A percentile compares a stretch with the other conserved stretches of the same genome.
Conservation (phyloP, 2,113 vertebrate species). For the Anseranas semipalmata region DNA sequence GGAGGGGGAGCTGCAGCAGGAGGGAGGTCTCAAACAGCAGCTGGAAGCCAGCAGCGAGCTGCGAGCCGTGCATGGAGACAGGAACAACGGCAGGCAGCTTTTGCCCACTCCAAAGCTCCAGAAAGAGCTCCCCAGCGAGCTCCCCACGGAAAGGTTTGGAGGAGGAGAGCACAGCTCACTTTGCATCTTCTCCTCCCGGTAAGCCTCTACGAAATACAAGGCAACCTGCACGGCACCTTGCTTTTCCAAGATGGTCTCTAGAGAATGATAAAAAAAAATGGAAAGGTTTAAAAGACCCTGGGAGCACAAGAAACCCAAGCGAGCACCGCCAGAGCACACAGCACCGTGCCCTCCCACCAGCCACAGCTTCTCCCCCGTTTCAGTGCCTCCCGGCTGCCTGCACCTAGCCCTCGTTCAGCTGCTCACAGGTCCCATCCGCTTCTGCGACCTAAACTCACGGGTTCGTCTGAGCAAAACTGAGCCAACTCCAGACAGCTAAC, state of each 20-base stretch:
- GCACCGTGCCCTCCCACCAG: neutral
- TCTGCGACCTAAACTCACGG: neutral
- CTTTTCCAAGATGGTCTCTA: neutral
- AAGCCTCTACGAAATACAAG: neutral
- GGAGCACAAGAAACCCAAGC: neutral
- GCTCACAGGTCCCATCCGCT: neutral
- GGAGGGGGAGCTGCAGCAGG: too few species aligned
- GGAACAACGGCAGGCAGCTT: neutral
- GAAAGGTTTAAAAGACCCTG: neutral
- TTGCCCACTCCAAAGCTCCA: too few species aligned
- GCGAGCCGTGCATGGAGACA: rapidly evolving
- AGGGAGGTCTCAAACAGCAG: neutral
- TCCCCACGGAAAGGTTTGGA: rapidly evolving
- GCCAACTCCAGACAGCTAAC: neutral
- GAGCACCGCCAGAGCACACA: neutral
- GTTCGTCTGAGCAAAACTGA: neutral
- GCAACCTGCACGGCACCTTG: neutral
- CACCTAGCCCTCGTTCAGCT: neutral
- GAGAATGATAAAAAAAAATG: neutral
- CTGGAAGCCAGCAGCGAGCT: neutral
- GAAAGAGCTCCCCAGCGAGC: neutral
- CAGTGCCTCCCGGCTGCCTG: neutral
- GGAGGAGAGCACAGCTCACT: neutral
- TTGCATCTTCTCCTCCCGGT: neutral
- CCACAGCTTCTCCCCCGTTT: rapidly evolving